Evolutionary conservation across 2,888 invertebrate species (phyloP), one percentile per base, ranked within the genome.

Genomic region (Chydorus sphaericus): DNA sequence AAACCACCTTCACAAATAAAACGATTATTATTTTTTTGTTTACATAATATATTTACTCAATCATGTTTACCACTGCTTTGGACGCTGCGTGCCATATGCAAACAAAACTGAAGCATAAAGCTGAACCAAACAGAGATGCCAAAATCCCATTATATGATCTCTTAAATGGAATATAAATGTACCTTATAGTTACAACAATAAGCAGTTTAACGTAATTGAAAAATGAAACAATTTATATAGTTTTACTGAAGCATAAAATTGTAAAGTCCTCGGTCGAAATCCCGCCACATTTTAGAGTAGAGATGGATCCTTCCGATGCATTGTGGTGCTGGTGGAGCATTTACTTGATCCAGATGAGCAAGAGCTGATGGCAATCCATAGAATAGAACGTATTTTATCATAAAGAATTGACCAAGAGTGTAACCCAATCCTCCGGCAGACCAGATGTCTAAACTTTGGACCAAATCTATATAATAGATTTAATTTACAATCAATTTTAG

Each of bases 201-300:
- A n/a, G n/a, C n/a, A n/a, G n/a, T n/a, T n/a, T n/a, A n/a, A n/a
- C n/a, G 30, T 8, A 20, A 44, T 11, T 37, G 37, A 56, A 38
- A 36, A 52, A n/a, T n/a, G 16, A 54, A 14, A 55, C 18, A n/a
- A n/a, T n/a, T 36, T 11, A 8, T 8, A 23, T 29, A 11, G 14
- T 36, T 62, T 71, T 74, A 89, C 83, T 77, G 81, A 59, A 85
- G 77, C 57, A 96, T 76, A 74, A 94, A 96, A 63, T 79, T 80
- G 68, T 97, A 90, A 11, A 96, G 77, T 10, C 96, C 96, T 64
- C 83, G 80, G 73, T 97, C 96, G 73, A 97, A 97, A 69, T 86
- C 80, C 72, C 89, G 85, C 96, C 97, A 97, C 86, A 97, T 90
- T 65, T 91, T 85, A 0, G 96, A 92, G 71, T 93, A 96, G 26